Conservation (phyloP, 1,140 invertebrate species). For the Formica selysi region DNA sequence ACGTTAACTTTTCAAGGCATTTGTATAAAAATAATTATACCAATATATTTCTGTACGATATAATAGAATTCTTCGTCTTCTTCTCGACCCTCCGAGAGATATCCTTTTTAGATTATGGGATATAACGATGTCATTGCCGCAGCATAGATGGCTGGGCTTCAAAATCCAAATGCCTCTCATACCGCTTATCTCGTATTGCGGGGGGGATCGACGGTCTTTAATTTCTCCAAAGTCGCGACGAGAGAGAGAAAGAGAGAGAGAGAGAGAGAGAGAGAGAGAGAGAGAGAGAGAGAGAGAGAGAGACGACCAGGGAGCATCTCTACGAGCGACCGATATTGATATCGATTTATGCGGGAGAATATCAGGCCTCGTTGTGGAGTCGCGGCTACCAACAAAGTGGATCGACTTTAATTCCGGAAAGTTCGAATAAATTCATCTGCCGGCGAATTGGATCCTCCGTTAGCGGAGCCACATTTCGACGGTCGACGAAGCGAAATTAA, state of each 20-base stretch:
- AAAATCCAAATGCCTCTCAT: conserved; percentile 96
- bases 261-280: neutral
- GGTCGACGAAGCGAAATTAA: conserved; percentile 44
- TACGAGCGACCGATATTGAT: conserved; percentile 52
- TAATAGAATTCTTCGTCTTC: conserved; percentile 90
- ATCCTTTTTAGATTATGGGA: conserved; percentile 88
- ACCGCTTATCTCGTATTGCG: conserved; percentile 91
- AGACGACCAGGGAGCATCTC: conserved; percentile 71
- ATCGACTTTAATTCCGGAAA: conserved; percentile 61
- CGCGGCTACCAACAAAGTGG: neutral
- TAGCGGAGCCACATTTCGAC: conserved; percentile 43
- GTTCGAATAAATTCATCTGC: conserved; percentile 59
- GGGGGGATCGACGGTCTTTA: conserved; percentile 87
- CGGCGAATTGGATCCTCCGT: conserved; percentile 40
- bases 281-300: neutral
- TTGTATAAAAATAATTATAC: conserved; percentile 85
- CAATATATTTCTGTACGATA: conserved; percentile 98
- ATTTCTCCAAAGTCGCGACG: conserved; percentile 86
- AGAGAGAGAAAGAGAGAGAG: conserved; percentile 30
- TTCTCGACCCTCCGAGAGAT: conserved; percentile 89
- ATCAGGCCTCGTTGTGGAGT: conserved; percentile 10
- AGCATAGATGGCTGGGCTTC: conserved; percentile 94
- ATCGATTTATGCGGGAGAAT: conserved; percentile 51
- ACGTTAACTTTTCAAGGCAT: neutral
- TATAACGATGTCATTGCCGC: conserved; percentile 94